phyloP scores from a whole-genome alignment of 2,888 invertebrate genomes.

The Ennomos fuscantarius region DNA sequence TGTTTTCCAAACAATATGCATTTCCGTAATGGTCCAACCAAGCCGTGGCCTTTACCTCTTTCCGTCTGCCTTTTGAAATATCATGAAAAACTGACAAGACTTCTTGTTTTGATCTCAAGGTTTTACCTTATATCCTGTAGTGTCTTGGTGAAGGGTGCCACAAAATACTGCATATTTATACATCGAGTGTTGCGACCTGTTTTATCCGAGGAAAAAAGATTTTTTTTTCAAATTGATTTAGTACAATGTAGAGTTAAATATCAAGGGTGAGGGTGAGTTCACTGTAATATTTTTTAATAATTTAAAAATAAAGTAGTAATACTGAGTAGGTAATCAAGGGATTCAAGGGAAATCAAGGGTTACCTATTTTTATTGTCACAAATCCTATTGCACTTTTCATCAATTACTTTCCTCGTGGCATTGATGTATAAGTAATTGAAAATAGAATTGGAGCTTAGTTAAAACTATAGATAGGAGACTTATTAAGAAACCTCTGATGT shows the following conservation, averaged over 20 bases:
- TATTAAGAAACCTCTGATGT: too few relatives aligned
- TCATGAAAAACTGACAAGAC: background rate
- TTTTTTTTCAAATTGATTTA: background rate
- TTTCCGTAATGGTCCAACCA: slow-evolving; percentile 11
- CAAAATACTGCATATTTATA: background rate
- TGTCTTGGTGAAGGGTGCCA: slow-evolving; percentile 31
- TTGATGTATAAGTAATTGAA: too few relatives aligned
- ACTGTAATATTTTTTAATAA: too few relatives aligned
- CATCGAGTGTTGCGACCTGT: slow-evolving; percentile 1
- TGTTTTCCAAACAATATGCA: slow-evolving; percentile 23
- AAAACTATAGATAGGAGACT: too few relatives aligned
- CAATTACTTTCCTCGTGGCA: background rate
- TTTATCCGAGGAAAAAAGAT: background rate
- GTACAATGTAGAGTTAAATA: too few relatives aligned
- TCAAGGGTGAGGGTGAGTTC: too few relatives aligned
- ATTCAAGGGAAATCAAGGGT: too few relatives aligned
- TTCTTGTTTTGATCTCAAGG: slow-evolving; percentile 27
- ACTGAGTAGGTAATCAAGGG: too few relatives aligned
- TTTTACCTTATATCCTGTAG: slow-evolving; percentile 18
- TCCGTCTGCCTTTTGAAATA: background rate
- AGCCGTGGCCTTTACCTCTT: slow-evolving; percentile 18
- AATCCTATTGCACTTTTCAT: background rate
- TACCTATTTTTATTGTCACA: too few relatives aligned
- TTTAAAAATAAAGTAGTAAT: too few relatives aligned
- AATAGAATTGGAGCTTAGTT: too few relatives aligned